Conservation (phyloP, 1,140 invertebrate genomes). For the Stenopsyche tienmushanensis region DNA sequence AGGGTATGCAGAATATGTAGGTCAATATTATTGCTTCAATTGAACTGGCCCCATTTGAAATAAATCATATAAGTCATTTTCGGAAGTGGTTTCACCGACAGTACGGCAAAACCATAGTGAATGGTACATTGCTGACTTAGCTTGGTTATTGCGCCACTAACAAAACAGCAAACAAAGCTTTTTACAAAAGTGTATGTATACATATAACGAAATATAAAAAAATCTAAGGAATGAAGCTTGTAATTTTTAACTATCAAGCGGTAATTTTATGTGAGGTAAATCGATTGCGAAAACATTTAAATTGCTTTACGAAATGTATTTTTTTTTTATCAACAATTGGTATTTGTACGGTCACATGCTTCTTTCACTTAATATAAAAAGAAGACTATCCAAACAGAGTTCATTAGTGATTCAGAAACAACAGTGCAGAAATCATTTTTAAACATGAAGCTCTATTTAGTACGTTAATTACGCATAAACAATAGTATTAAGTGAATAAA, state of each 20-base stretch:
- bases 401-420: too few relatives aligned
- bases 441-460: too few relatives aligned
- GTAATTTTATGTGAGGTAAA: constrained; percentile 7
- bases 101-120: neutral
- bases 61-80: constrained; percentile 15
- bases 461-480: too few relatives aligned
- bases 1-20: neutral
- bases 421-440: too few relatives aligned
- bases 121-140: neutral
- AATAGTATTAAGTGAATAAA: neutral
- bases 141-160: neutral
- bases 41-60: constrained; percentile 8
- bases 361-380: neutral
- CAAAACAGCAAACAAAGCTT: neutral
- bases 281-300: neutral
- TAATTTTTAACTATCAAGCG: constrained; percentile 1
- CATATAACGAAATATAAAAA: neutral
- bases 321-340: neutral
- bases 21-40: constrained; percentile 10
- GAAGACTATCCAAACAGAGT: too few relatives aligned
- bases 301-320: neutral
- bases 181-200: neutral
- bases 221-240: constrained; percentile 5
- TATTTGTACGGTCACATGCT: neutral
- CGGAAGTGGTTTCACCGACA: constrained; percentile 3